Evolutionary conservation across 2,797 vertebrate species (phyloP).

Genomic region (Leuciscus waleckii): DNA sequence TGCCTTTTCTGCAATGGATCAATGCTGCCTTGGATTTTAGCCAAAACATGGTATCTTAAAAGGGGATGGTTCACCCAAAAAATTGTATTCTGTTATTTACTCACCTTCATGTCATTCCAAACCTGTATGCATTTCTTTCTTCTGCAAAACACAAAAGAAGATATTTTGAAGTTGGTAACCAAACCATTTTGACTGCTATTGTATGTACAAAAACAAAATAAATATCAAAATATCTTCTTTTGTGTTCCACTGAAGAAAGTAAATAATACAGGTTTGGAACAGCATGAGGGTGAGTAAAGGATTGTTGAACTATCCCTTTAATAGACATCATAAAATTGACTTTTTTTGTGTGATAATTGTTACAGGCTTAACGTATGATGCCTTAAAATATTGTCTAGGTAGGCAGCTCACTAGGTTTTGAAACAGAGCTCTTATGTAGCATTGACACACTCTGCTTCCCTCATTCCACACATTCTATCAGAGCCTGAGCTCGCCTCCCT

Average conservation of each 20-base stretch:
- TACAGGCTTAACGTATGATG: background rate
- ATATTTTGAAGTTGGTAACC: background rate
- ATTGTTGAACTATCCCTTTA: background rate
- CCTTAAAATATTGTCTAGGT: background rate
- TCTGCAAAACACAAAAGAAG: background rate
- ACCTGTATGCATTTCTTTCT: background rate
- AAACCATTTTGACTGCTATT: background rate
- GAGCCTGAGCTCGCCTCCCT: constrained; percentile 38
- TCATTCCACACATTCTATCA: constrained; percentile 33
- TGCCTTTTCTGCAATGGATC: background rate
- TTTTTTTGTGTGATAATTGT: background rate
- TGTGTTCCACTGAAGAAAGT: background rate
- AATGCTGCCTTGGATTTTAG: background rate
- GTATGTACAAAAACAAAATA: background rate
- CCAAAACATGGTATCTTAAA: background rate
- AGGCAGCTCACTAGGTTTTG: background rate
- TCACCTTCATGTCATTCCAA: background rate
- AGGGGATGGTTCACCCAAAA: background rate
- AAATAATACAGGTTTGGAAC: background rate
- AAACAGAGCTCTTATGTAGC: constrained; percentile 2
- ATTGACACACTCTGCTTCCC: constrained; percentile 1
- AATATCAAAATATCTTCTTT: background rate
- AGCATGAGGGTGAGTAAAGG: background rate
- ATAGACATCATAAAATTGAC: background rate
- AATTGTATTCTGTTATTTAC: background rate